Evolutionary conservation across 2,888 invertebrate genomes (phyloP).

Genomic region (Sialis fuliginosa): DNA sequence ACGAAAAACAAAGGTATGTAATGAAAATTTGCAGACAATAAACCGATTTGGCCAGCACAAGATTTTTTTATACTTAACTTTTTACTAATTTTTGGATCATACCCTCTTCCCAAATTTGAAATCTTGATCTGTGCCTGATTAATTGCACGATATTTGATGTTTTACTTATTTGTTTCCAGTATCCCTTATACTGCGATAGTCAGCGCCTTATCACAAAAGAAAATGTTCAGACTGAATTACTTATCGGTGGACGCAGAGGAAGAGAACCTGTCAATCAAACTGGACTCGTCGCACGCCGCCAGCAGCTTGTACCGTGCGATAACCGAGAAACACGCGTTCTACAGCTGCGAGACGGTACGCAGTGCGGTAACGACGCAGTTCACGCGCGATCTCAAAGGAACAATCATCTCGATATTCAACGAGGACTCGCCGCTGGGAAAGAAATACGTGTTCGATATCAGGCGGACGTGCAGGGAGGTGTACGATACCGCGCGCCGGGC

Average conservation of each 20-base stretch:
- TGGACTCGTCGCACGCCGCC: constrained; percentile 65
- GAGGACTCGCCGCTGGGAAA: constrained; percentile 73
- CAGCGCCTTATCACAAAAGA: constrained; percentile 56
- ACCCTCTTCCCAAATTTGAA: background rate
- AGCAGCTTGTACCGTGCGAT: constrained; percentile 71
- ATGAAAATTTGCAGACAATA: background rate
- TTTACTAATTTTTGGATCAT: background rate
- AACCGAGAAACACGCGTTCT: constrained; percentile 84
- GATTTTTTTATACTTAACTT: background rate
- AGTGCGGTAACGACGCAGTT: constrained; percentile 78
- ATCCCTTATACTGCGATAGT: constrained; percentile 70
- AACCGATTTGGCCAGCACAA: background rate
- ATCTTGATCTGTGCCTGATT: too few species aligned
- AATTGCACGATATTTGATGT: too few species aligned
- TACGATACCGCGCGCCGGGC: constrained; percentile 73
- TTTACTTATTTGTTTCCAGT: constrained; percentile 23
- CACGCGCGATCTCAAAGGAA: constrained; percentile 76
- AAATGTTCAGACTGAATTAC: constrained; percentile 59
- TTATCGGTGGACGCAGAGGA: constrained; percentile 48
- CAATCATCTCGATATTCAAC: constrained; percentile 79
- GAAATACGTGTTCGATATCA: constrained; percentile 81
- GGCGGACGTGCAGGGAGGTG: constrained; percentile 74
- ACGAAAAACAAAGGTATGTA: constrained; percentile 12
- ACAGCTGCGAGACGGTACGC: constrained; percentile 80
- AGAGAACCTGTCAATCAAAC: constrained; percentile 56